A percentile compares a stretch with the other conserved stretches of the same genome.
Evolutionary conservation across 1,140 invertebrate species (phyloP).

Genomic region (Vanessa tameamea): DNA sequence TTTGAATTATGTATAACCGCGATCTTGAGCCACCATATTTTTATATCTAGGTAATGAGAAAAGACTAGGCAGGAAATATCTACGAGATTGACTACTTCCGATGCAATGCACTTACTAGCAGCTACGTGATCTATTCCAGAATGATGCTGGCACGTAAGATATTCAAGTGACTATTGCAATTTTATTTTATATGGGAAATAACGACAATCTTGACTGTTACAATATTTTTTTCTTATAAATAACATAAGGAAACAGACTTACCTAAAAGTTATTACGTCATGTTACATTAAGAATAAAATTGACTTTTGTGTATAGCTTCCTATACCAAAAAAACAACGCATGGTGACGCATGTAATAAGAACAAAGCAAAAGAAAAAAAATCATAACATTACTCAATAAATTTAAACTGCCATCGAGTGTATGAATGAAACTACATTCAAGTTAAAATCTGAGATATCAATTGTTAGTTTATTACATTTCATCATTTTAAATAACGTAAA

Average conservation of each 20-base stretch:
- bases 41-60: neutral
- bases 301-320: too few relatives aligned
- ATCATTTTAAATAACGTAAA: neutral
- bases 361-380: neutral
- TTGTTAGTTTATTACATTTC: too few relatives aligned
- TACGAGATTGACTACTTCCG: slow-evolving; percentile 26
- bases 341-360: neutral
- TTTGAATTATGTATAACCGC: too few relatives aligned
- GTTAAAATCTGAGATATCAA: too few relatives aligned
- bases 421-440: neutral
- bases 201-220: neutral
- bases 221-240: too few relatives aligned
- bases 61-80: slow-evolving; percentile 18
- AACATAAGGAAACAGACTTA: too few relatives aligned
- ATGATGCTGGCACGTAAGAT: slow-evolving; percentile 14
- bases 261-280: too few relatives aligned
- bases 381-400: neutral
- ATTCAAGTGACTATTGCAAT: neutral
- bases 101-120: slow-evolving; percentile 3
- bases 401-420: neutral
- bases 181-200: slow-evolving; percentile 14
- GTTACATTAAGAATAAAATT: too few relatives aligned
- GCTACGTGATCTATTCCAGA: slow-evolving; percentile 16
- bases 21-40: too few relatives aligned
- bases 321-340: neutral